Percentiles rank a stretch among this genome's conserved stretches.
phyloP scores from a whole-genome alignment of 2,888 invertebrate species.

The Patella pellucida region DNA sequence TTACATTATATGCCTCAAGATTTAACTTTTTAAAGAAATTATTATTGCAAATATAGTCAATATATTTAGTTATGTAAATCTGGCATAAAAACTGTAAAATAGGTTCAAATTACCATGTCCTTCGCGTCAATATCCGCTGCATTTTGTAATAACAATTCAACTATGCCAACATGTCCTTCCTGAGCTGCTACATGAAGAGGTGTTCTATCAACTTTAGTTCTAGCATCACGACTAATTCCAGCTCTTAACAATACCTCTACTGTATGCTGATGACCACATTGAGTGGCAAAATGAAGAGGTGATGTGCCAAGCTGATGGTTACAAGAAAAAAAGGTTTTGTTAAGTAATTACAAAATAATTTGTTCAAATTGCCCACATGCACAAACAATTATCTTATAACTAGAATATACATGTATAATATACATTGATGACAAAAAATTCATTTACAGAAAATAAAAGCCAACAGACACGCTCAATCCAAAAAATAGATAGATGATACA shows the following conservation, averaged over 20 bases:
- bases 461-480: too few species aligned
- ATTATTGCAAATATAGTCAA: too few species aligned
- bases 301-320: slow-evolving; percentile 84
- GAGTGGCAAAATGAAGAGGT: slow-evolving; percentile 88
- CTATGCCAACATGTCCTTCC: slow-evolving; percentile 85
- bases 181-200: slow-evolving; percentile 90
- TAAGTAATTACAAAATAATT: too few species aligned
- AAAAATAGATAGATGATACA: too few species aligned
- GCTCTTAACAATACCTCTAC: slow-evolving; percentile 86
- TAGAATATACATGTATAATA: too few species aligned
- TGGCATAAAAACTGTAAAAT: too few species aligned
- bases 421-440: too few species aligned
- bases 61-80: too few species aligned
- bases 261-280: slow-evolving; percentile 84
- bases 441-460: too few species aligned
- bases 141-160: slow-evolving; percentile 79
- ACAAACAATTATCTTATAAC: too few species aligned
- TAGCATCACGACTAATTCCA: slow-evolving; percentile 88
- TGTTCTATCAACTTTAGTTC: slow-evolving; percentile 93
- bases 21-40: background rate
- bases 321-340: background rate
- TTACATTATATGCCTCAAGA: background rate
- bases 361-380: too few species aligned
- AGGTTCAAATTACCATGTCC: slow-evolving; percentile 79
- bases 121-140: slow-evolving; percentile 82